A percentile compares a stretch with the other conserved stretches of the same genome.
Evolutionary conservation across 2,888 invertebrate species (phyloP).

Genomic region (Stenurella melanura): DNA sequence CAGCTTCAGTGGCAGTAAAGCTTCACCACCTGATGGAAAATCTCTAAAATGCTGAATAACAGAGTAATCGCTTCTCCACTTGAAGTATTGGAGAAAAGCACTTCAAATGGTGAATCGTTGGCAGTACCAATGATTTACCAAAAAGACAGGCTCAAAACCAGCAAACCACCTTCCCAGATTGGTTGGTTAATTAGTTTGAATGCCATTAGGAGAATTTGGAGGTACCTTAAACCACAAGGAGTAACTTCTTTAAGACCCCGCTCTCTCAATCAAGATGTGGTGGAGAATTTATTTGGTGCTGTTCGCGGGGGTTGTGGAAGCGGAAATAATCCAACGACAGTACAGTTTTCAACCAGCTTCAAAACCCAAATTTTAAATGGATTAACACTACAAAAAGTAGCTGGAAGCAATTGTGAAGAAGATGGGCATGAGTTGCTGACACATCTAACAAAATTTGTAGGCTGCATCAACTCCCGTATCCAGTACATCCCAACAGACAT

Average conservation of each 20-base stretch:
- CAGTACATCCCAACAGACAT: neutral
- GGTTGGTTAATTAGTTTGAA: conserved; percentile 49
- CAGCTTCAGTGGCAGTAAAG: too few species aligned
- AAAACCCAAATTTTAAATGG: conserved; percentile 49
- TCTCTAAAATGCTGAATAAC: too few species aligned
- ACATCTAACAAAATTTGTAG: conserved; percentile 27
- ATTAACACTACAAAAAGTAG: conserved; percentile 22
- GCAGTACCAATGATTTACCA: conserved; percentile 31
- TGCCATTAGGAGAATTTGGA: conserved; percentile 43
- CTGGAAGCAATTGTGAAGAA: conserved; percentile 37
- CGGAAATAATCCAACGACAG: conserved; percentile 41
- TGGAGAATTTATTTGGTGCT: conserved; percentile 43
- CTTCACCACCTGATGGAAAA: too few species aligned
- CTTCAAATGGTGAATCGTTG: conserved; percentile 25
- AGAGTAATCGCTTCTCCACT: too few species aligned
- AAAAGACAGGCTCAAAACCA: conserved; percentile 39
- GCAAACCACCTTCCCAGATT: conserved; percentile 52
- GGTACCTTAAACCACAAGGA: conserved; percentile 18
- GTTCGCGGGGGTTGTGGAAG: conserved; percentile 43
- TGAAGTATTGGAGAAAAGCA: too few species aligned
- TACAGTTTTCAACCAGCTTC: conserved; percentile 42
- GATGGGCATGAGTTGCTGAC: conserved; percentile 29
- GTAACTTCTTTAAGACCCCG: conserved; percentile 22
- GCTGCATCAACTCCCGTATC: neutral
- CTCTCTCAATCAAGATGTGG: conserved; percentile 31